These are phyloP conservation scores for Lepus oiostolus DNA, from an alignment of 2,797 vertebrate genomes.

Conservation along the genomic window DNA sequence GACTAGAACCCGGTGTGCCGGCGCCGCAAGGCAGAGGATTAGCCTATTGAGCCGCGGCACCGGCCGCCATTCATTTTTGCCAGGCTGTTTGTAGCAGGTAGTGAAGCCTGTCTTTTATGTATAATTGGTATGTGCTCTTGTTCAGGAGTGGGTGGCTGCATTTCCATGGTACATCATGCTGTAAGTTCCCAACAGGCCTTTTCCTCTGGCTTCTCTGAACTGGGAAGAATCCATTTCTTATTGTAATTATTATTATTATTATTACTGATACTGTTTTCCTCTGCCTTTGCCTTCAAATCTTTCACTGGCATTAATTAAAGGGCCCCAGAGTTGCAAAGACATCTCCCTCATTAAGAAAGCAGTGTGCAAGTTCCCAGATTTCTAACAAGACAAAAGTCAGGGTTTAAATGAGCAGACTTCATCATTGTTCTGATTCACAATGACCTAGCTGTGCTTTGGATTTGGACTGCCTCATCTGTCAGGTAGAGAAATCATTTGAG, in stretches of 20 bases:
- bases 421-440: conserved; percentile 76
- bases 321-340: conserved; percentile 76
- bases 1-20: too few species aligned
- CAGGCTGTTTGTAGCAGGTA: conserved; percentile 34
- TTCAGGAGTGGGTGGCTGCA: background rate
- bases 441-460: conserved; percentile 58
- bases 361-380: background rate
- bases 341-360: conserved; percentile 73
- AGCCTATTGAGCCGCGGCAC: too few species aligned
- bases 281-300: conserved; percentile 80
- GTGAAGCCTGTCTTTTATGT: conserved; percentile 72
- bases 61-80: background rate
- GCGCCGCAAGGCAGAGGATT: too few species aligned
- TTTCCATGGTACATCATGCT: conserved; percentile 63
- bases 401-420: conserved; percentile 83
- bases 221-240: conserved; percentile 70
- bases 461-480: background rate
- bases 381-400: conserved; percentile 80
- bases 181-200: conserved; percentile 56
- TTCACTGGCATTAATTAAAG: conserved; percentile 81
- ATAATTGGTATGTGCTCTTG: conserved; percentile 61
- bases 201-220: conserved; percentile 71
- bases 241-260: conserved; percentile 75
- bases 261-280: conserved; percentile 69
- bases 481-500: background rate